Percentiles rank a stretch among this genome's conserved stretches.
These are phyloP conservation scores for Neuroscelio doddi DNA, from an alignment of 2,888 invertebrate species.

Conservation along the genomic window DNA sequence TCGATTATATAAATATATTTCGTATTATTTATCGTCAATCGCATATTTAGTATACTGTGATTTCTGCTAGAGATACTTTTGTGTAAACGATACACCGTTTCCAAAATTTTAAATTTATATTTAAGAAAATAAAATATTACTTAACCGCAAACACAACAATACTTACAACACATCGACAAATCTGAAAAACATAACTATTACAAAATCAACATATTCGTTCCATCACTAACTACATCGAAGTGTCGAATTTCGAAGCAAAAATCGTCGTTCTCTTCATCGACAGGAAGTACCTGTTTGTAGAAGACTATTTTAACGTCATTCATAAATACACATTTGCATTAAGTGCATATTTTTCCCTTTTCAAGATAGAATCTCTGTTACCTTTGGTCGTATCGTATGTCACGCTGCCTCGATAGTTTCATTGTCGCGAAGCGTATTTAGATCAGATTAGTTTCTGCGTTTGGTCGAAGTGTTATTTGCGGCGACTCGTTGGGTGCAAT, in stretches of 20 bases:
- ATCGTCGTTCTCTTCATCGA: constrained; percentile 17
- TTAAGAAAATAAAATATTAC: too few relatives aligned
- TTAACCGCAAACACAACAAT: too few relatives aligned
- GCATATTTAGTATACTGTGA: too few relatives aligned
- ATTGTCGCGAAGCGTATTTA: constrained; percentile 54
- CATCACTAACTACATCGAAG: constrained; percentile 45
- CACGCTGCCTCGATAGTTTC: constrained; percentile 6
- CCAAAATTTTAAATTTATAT: too few relatives aligned
- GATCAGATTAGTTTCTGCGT: constrained; percentile 59
- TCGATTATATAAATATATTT: too few relatives aligned
- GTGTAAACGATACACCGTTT: too few relatives aligned
- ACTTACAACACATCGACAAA: too few relatives aligned
- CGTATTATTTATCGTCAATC: too few relatives aligned
- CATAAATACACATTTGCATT: constrained; percentile 31
- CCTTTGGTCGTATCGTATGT: constrained; percentile 11
- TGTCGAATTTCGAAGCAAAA: constrained; percentile 35
- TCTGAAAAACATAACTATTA: background rate
- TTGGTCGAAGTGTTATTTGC: constrained; percentile 55
- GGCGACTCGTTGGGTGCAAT: constrained; percentile 50
- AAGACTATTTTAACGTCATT: constrained; percentile 55
- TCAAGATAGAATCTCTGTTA: constrained; percentile 32
- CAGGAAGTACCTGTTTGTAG: constrained; percentile 54
- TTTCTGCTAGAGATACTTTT: too few relatives aligned
- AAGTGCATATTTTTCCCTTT: constrained; percentile 9
- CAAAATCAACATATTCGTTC: constrained; percentile 43